Base-by-base conservation (phyloP, 2,797 vertebrate species). In the Phrynocephalus guinanensis region DNA sequence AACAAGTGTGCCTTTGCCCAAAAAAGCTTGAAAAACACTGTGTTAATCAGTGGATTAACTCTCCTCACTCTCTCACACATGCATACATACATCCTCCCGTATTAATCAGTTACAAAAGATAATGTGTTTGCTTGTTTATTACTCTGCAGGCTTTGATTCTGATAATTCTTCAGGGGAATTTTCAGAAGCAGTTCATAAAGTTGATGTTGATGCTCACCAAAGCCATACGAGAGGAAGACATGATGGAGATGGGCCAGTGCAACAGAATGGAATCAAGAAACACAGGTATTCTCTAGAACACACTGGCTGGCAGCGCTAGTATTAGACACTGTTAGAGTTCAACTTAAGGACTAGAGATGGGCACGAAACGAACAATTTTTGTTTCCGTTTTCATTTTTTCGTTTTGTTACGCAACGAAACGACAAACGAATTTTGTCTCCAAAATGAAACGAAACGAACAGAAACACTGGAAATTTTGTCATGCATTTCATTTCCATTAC, bases 121-220 rank as follows among this genome's bases (percentile, higher is more conserved):
- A 73, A 48, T 52, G 9, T 9, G 16, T 63, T 63, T 63, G 60
- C 18, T 63, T 63, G 60, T 20, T 63, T 63, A 5, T 63, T 63
- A 63, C 60, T 63, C 18, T 50, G 28, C 95, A 99, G 99, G 98
- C 98, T 98, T 99, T 93, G 98, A 99, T 93, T 99, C 98, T 0
- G 98, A 99, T 75, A 98, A 98, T 96, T 99, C 98, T n/a, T 98
- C 96, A 1, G 98, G 98, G 93, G 98, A 98, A 33, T 97, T 97
- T 91, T 98, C 98, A 6, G 98, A 99, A 95, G 97, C 97, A 84
- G 98, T 97, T 94, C 98, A 97, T 92, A 98, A 98, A 95, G 94
- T 97, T 87, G 97, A 97, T 86, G 85, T 93, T 86, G 94, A 95
- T 86, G 83, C 94, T 6, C 96, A 93, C 91, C 96, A 95, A 73